Evolutionary conservation across 2,888 invertebrate genomes (phyloP), one percentile per base, ranked within the genome.

Genomic region (Caenorhabditis virilis): DNA sequence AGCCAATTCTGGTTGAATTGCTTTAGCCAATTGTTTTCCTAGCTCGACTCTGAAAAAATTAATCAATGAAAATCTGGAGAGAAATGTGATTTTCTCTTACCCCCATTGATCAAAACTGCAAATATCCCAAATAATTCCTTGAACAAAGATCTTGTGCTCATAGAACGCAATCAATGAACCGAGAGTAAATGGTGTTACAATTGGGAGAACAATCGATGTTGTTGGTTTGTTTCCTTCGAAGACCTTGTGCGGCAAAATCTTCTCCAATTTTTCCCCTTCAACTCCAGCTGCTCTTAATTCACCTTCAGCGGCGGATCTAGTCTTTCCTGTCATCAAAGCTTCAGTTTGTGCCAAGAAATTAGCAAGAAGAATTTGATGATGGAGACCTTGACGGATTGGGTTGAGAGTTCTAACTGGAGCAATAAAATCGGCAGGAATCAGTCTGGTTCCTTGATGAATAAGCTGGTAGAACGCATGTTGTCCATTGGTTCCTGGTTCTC

Each of bases 51-150:
- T 90, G 83, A 54, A 85, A 42, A 25, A 2, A 18, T n/a, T n/a
- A n/a, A n/a, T n/a, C n/a, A n/a, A n/a, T n/a, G n/a, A n/a, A 11
- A 5, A 36, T 39, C 20, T 39, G 18, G 15, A 39, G 22, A 9
- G 6, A 4, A 39, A 6, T n/a, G 16, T 13, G 13, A 15, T 6
- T 39, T 20, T 22, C 35, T 47, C 46, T 85, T 84, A 89, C 90
- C 98, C 98, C 95, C 97, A 98, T 84, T 99, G 98, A 87, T 98
- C 98, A 85, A 91, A 98, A 0, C 97, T 97, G 85, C 98, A 98
- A 84, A 98, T 95, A 85, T 97, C 92, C 98, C 98, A 99, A 80
- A 99, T 91, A 45, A 93, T 89, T 41, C 98, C 98, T 85, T 99
- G 98, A 0, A 91, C 91, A 87, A 98, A 98, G 79, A 98, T 98